phyloP scores from a whole-genome alignment of 2,888 invertebrate genomes.

The Suillia variegata region DNA sequence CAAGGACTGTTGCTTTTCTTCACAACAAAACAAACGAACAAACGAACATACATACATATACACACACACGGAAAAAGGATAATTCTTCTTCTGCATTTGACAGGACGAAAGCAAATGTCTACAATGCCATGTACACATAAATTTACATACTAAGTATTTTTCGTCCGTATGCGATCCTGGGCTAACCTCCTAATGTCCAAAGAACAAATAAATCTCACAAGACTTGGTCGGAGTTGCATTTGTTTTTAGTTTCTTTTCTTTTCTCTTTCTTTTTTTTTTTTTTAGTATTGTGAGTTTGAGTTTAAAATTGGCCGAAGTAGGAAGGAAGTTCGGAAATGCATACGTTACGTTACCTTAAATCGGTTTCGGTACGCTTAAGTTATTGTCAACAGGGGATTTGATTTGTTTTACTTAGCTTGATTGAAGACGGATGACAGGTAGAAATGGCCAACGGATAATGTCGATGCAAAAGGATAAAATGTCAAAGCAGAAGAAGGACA shows the following conservation, averaged over 20 bases:
- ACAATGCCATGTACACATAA: constrained; percentile 8
- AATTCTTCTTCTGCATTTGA: background rate
- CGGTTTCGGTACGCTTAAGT: constrained; percentile 16
- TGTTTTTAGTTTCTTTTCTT: no score
- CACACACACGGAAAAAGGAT: no score
- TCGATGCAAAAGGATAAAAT: no score
- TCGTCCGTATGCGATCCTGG: constrained; percentile 8
- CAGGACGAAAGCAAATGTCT: background rate
- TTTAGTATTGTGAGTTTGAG: no score
- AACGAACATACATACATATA: no score
- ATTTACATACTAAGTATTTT: constrained; percentile 18
- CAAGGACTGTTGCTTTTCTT: background rate
- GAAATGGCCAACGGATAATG: no score
- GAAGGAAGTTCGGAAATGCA: background rate
- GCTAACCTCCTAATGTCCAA: background rate
- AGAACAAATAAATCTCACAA: constrained; percentile 14
- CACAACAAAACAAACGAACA: background rate
- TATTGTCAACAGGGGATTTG: constrained; percentile 24
- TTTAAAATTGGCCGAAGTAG: no score
- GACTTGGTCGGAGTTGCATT: constrained; percentile 5
- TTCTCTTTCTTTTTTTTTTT: background rate
- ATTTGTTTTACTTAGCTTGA: constrained; percentile 10
- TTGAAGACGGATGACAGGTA: background rate
- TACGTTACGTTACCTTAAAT: background rate
- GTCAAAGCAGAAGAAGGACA: no score